These are phyloP conservation scores for Styela plicata DNA, from an alignment of 23 tunicate genomes.

Conservation along the genomic window DNA sequence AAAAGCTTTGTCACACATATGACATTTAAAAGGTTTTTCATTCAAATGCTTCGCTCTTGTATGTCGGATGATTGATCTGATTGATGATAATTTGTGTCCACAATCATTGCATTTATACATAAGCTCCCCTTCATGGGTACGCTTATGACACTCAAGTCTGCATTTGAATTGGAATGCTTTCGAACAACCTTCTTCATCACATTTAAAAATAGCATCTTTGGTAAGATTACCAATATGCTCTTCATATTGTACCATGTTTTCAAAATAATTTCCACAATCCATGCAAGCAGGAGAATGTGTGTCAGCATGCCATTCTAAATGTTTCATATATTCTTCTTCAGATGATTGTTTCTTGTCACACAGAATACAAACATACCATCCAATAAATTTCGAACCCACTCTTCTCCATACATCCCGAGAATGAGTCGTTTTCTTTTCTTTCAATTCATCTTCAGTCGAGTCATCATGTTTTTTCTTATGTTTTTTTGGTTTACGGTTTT, in stretches of 20 bases:
- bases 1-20: conserved; percentile 31
- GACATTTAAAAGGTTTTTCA: conserved; percentile 28
- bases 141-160: conserved; percentile 42
- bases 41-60: conserved; percentile 32
- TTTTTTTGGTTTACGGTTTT: conserved; percentile 31
- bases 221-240: conserved; percentile 35
- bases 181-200: conserved; percentile 22
- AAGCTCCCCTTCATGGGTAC: conserved; percentile 22
- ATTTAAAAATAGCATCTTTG: conserved; percentile 18
- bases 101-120: conserved; percentile 34
- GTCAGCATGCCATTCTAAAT: conserved; percentile 19
- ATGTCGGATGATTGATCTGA: conserved; percentile 31
- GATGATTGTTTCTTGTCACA: conserved; percentile 10
- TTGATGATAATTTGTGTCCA: conserved; percentile 25
- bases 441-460: background rate
- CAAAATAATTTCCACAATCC: conserved; percentile 46
- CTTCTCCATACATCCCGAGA: conserved; percentile 33
- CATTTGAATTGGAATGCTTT: conserved; percentile 32
- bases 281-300: conserved; percentile 40
- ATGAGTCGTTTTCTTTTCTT: background rate
- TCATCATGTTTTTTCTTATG: conserved; percentile 29
- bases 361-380: conserved; percentile 31
- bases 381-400: conserved; percentile 28
- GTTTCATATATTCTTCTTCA: conserved; percentile 29
- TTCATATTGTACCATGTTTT: conserved; percentile 35